Conservation (phyloP, 2,888 invertebrate genomes). For the Dicycla oo region DNA sequence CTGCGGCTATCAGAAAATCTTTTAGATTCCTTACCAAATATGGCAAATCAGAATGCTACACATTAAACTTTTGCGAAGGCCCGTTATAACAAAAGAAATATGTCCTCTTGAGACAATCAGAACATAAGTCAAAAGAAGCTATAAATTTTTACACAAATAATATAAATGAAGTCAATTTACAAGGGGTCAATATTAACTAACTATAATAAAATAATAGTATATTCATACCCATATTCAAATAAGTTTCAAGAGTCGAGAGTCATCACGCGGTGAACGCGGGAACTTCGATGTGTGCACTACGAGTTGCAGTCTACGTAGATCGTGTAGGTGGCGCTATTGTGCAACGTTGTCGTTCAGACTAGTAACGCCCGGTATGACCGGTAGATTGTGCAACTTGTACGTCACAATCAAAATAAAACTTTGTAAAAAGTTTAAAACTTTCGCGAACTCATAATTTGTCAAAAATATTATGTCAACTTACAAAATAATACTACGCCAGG, state of each 20-base stretch:
- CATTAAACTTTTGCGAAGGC: slow-evolving; percentile 14
- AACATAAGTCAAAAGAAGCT: not conserved
- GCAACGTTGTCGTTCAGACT: slow-evolving; percentile 36
- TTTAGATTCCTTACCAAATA: slow-evolving; percentile 49
- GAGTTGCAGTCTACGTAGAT: slow-evolving; percentile 6
- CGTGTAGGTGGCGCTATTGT: slow-evolving; percentile 39
- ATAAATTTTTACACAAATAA: slow-evolving; percentile 26
- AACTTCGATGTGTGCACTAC: slow-evolving; percentile 21
- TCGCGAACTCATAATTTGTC: slow-evolving; percentile 10
- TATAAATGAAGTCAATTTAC: slow-evolving; percentile 18
- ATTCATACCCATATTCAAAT: not conserved
- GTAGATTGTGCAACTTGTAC: slow-evolving; percentile 35
- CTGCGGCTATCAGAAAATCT: slow-evolving; percentile 21
- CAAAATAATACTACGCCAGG: slow-evolving; percentile 32
- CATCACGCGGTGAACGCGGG: slow-evolving; percentile 32
- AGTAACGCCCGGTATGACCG: slow-evolving; percentile 46
- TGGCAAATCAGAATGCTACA: slow-evolving; percentile 44
- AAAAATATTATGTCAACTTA: not conserved
- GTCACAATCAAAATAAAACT: slow-evolving; percentile 29
- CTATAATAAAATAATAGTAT: slow-evolving; percentile 12
- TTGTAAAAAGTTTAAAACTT: slow-evolving; percentile 33
- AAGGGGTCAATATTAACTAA: slow-evolving; percentile 23
- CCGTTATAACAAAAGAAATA: slow-evolving; percentile 25
- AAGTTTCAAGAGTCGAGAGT: slow-evolving; percentile 21
- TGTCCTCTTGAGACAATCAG: not conserved